Percentiles rank a stretch among this genome's conserved stretches.
Evolutionary conservation across 2,113 vertebrate genomes (phyloP).

Genomic region (Tetrax tetrax): DNA sequence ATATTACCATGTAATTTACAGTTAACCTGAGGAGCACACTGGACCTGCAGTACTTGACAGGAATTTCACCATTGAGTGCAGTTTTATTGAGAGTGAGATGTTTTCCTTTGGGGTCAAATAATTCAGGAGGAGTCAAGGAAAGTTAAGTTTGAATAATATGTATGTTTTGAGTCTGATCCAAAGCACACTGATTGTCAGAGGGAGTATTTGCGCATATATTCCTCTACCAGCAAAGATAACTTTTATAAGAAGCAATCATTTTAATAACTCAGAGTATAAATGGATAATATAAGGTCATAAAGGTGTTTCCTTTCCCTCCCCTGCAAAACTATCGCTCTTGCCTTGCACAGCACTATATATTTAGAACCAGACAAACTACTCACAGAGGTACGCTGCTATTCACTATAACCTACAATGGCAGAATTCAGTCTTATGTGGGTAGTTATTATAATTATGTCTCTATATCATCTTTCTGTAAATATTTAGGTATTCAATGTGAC

Average conservation of each 20-base stretch:
- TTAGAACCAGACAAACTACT: background rate
- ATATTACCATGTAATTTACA: background rate
- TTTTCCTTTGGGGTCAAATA: slow-evolving; percentile 36
- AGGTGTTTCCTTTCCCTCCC: slow-evolving; percentile 32
- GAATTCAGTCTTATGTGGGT: background rate
- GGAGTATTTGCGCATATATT: background rate
- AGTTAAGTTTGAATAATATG: slow-evolving; percentile 3
- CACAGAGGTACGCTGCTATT: background rate
- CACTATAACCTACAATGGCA: background rate
- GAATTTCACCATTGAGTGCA: background rate
- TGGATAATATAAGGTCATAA: slow-evolving; percentile 47
- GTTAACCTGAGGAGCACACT: background rate
- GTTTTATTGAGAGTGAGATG: slow-evolving; percentile 6
- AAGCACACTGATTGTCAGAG: slow-evolving; percentile 46
- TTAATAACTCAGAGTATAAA: slow-evolving; percentile 40
- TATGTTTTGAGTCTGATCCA: slow-evolving; percentile 39
- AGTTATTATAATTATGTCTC: background rate
- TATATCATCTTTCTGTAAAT: background rate
- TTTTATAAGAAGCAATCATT: slow-evolving; percentile 18
- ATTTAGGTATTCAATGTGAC: background rate
- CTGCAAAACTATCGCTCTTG: background rate
- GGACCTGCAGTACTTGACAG: background rate
- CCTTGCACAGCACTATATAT: background rate
- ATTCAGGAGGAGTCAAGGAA: background rate
- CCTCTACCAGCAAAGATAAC: slow-evolving; percentile 31